Evolutionary conservation across 2,888 invertebrate genomes (phyloP), one percentile per base, ranked within the genome.

Genomic region (Ypsolopha sequella): DNA sequence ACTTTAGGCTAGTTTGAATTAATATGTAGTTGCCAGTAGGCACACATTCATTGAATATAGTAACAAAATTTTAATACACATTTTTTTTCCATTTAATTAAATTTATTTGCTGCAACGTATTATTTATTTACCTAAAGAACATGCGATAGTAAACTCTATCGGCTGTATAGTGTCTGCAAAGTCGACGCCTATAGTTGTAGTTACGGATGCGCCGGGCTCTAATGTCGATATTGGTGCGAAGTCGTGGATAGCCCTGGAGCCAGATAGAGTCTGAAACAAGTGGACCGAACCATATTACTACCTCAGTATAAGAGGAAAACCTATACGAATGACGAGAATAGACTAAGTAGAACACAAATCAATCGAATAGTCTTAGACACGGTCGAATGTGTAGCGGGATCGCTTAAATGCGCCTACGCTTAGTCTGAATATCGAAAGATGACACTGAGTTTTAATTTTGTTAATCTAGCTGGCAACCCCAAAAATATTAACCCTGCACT

Each of bases 131-230:
- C 92, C 91, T 58, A 87, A 70, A 51, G 89, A 90, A 62, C 92
- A 91, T 41, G 87, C 73, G 49, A 97, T 87, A 62, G 94, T 93
- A 72, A 97, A 93, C 56, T 91, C 91, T 1, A 95, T 92, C 0
- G 96, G 91, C 73, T 97, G 96, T 50, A 94, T 96, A 13, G 96
- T 94, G 76, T 98, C 98, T 54, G 95, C 95, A 78, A 96, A 97
- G 85, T 97, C 96, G 6, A 98, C 90, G 11, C 97, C 97, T 58
- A 97, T 71, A 0, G 92, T 90, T 6, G 90, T 91, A 14, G 90
- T 88, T 36, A 90, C 81, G n/a, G 89, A 84, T 34, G 89, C 89
- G 48, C 91, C 91, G 0, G 92, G 88, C 7, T 89, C 86, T 34
- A 97, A 76, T 6, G 73, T 65, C 36, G 90, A 69, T 48, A 97